These are phyloP conservation scores for Chrysomallon squamiferum DNA, from an alignment of 1,140 invertebrate species.

Conservation along the genomic window DNA sequence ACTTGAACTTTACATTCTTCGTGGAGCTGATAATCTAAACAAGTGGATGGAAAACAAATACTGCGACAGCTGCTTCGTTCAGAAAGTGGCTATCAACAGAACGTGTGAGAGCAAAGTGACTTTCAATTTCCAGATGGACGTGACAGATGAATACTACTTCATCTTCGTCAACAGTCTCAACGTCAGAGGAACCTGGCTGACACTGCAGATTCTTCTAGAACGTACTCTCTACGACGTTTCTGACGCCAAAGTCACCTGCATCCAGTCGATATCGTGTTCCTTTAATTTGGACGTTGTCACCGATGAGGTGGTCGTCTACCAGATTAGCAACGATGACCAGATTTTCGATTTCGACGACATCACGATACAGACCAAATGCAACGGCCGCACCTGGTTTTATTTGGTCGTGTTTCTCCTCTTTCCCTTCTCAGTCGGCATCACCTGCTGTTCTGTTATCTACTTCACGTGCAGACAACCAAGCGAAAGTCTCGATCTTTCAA, in stretches of 20 bases:
- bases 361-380: background rate
- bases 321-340: background rate
- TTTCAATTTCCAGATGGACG: background rate
- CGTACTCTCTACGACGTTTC: background rate
- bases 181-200: background rate
- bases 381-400: background rate
- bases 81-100: background rate
- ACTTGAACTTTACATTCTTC: background rate
- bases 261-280: background rate
- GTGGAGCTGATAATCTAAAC: background rate
- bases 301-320: slow-evolving; percentile 1
- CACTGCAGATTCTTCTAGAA: background rate
- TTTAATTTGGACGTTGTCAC: background rate
- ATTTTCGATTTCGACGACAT: background rate
- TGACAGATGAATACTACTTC: background rate
- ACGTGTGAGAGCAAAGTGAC: background rate
- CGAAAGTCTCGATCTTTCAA: no score
- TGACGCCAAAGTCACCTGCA: background rate
- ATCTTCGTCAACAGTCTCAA: background rate
- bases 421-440: background rate
- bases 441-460: no score
- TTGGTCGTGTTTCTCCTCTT: background rate
- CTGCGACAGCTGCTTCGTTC: background rate
- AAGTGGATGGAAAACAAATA: background rate
- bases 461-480: no score